Evolutionary conservation across 2,113 vertebrate genomes (phyloP).

Genomic region (Aythya baeri): DNA sequence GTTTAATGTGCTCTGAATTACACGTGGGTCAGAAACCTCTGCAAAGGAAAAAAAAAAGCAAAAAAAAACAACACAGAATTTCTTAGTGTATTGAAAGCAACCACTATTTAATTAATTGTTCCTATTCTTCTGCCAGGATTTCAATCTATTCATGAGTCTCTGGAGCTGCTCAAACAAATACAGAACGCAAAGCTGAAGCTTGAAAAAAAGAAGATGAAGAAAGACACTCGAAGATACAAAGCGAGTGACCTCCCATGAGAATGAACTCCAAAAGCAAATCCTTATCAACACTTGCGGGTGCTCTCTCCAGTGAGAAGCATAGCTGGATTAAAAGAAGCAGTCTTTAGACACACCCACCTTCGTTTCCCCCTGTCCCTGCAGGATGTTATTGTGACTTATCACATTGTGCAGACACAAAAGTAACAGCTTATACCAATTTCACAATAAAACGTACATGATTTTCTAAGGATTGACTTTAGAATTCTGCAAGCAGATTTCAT

Average conservation of each 20-base stretch:
- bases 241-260: conserved; percentile 45
- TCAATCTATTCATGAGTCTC: conserved; percentile 80
- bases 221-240: conserved; percentile 74
- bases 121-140: conserved; percentile 77
- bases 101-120: neutral
- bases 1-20: neutral
- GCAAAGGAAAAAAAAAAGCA: neutral
- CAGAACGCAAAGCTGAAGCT: conserved; percentile 80
- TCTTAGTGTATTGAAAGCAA: neutral
- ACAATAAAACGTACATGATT: neutral
- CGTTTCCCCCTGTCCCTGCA: neutral
- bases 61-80: too few species aligned
- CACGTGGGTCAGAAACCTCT: neutral
- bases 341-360: neutral
- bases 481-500: neutral
- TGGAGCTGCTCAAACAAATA: conserved; percentile 83
- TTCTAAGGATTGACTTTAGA: neutral
- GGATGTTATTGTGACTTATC: neutral
- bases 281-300: neutral
- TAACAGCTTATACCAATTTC: neutral
- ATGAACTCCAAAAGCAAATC: conserved; percentile 39
- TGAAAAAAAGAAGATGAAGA: conserved; percentile 81
- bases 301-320: neutral
- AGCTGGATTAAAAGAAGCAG: neutral
- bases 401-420: neutral